phyloP scores from a whole-genome alignment of 2,113 vertebrate species.

The Australoheros scitulus region DNA sequence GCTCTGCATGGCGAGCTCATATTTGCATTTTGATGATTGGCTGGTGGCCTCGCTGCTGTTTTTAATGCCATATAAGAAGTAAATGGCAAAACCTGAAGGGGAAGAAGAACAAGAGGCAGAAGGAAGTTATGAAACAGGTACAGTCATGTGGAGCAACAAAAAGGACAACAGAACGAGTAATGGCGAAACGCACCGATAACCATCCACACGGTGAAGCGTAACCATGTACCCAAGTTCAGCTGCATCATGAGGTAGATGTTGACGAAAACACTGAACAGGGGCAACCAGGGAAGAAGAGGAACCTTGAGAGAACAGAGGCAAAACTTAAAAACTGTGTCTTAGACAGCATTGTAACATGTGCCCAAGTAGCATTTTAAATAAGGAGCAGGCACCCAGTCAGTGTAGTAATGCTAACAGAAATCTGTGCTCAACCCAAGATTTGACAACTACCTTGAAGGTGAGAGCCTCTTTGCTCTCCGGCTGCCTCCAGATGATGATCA shows the following conservation, averaged over 20 bases:
- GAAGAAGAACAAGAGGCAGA: neutral
- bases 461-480: conserved; percentile 85
- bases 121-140: neutral
- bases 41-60: conserved; percentile 85
- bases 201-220: conserved; percentile 91
- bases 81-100: conserved; percentile 87
- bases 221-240: conserved; percentile 87
- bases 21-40: conserved; percentile 53
- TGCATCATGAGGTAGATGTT: conserved; percentile 98
- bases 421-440: neutral
- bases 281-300: conserved; percentile 88
- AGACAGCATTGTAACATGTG: neutral
- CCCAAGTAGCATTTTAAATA: neutral
- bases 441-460: conserved; percentile 89
- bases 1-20: conserved; percentile 53
- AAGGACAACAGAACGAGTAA: neutral
- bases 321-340: neutral
- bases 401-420: too few relatives aligned
- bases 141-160: too few relatives aligned
- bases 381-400: neutral
- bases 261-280: conserved; percentile 90
- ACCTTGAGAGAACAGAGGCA: conserved; percentile 78
- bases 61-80: conserved; percentile 89
- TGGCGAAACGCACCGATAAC: conserved; percentile 76
- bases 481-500: conserved; percentile 88